Evolutionary conservation across 2,113 vertebrate species (phyloP).

Genomic region (Sinocyclocheilus grahami): DNA sequence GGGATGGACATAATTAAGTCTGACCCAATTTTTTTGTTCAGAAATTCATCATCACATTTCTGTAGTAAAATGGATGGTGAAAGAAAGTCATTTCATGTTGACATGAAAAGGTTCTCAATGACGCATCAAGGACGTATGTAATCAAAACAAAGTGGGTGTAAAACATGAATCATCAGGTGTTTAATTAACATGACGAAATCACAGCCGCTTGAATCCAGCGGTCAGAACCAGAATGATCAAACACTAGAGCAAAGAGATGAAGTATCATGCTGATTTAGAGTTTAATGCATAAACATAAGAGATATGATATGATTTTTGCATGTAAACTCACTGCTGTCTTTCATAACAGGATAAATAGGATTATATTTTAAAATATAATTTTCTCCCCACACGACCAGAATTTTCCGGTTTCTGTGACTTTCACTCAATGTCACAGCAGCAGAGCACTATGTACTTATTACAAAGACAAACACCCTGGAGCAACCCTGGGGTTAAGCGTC

Average conservation of each 20-base stretch:
- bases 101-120: background rate
- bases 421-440: background rate
- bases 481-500: background rate
- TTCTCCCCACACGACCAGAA: background rate
- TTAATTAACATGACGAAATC: background rate
- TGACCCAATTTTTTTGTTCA: background rate
- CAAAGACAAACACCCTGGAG: background rate
- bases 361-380: background rate
- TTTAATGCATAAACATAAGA: background rate
- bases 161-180: slow-evolving; percentile 9
- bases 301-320: background rate
- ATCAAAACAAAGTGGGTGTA: background rate
- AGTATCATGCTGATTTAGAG: background rate
- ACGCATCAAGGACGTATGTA: background rate
- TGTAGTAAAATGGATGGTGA: background rate
- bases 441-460: background rate
- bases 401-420: background rate
- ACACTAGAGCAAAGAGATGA: background rate
- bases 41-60: background rate
- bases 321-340: background rate
- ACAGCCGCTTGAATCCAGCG: background rate
- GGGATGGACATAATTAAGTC: background rate
- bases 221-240: background rate
- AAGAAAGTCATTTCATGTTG: background rate
- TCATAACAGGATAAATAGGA: background rate